These are phyloP conservation scores for Drosophila peninsularis DNA, from an alignment of 2,888 invertebrate genomes.

Conservation along the genomic window DNA sequence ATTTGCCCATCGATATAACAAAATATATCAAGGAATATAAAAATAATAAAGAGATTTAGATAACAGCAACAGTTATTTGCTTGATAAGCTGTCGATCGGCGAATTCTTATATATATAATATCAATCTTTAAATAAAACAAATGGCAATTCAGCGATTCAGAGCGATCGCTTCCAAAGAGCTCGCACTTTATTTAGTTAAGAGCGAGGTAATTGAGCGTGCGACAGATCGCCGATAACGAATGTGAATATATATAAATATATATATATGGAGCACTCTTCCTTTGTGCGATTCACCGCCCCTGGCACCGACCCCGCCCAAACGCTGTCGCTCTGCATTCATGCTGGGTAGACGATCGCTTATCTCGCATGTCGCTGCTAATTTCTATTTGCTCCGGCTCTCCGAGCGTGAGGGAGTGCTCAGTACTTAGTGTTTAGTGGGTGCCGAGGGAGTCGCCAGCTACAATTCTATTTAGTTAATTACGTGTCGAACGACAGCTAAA, in stretches of 20 bases:
- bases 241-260: background rate
- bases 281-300: slow-evolving; percentile 4
- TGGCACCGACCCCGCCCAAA: slow-evolving; percentile 9
- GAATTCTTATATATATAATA: slow-evolving; percentile 24
- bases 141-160: slow-evolving; percentile 1
- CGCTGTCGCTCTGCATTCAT: slow-evolving; percentile 49
- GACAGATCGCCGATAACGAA: slow-evolving; percentile 58
- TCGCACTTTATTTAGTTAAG: slow-evolving; percentile 35
- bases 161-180: slow-evolving; percentile 22
- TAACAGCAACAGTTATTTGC: background rate
- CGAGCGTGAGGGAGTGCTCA: slow-evolving; percentile 9
- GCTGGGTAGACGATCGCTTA: slow-evolving; percentile 58
- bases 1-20: background rate
- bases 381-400: slow-evolving; percentile 50
- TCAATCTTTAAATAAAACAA: slow-evolving; percentile 12
- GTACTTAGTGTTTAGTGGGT: background rate
- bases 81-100: slow-evolving; percentile 25
- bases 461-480: slow-evolving; percentile 48
- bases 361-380: slow-evolving; percentile 70
- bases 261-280: slow-evolving; percentile 18
- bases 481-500: slow-evolving; percentile 39
- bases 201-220: slow-evolving; percentile 58
- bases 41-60: background rate
- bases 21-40: background rate
- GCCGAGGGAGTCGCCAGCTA: slow-evolving; percentile 10